Conservation (phyloP, 2,888 invertebrate genomes). For the Aphodius granarius region DNA sequence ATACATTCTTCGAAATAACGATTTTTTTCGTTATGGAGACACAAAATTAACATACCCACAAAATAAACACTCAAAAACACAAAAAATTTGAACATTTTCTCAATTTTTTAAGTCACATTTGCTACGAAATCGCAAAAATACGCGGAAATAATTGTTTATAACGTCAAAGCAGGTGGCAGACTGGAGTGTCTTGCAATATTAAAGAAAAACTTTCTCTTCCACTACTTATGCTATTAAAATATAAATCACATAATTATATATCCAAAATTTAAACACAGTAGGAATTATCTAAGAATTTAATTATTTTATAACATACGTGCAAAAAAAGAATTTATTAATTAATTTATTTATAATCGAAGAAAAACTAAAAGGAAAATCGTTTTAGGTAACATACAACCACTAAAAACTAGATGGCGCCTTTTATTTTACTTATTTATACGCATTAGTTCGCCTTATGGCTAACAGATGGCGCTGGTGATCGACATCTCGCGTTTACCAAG, state of each 20-base stretch:
- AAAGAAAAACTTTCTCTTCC: background rate
- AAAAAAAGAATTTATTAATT: background rate
- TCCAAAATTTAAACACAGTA: too few relatives aligned
- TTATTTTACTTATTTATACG: too few relatives aligned
- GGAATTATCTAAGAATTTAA: too few relatives aligned
- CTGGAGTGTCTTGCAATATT: background rate
- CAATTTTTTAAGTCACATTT: background rate
- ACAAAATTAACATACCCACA: background rate
- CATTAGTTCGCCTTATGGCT: too few relatives aligned
- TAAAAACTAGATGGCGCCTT: background rate
- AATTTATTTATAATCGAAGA: too few relatives aligned
- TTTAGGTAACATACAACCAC: background rate
- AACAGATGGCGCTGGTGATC: background rate
- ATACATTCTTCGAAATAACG: background rate
- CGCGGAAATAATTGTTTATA: slow-evolving; percentile 1
- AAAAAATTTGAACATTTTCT: slow-evolving; percentile 6
- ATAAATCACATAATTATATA: background rate
- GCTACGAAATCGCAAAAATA: background rate
- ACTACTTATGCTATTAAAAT: background rate
- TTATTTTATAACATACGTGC: too few relatives aligned
- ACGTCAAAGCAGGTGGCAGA: background rate
- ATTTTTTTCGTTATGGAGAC: background rate
- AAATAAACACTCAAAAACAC: background rate
- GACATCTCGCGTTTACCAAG: background rate
- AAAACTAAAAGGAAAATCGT: too few relatives aligned